Base-by-base conservation (phyloP, 2,113 vertebrate genomes). In the Urocitellus parryii region DNA sequence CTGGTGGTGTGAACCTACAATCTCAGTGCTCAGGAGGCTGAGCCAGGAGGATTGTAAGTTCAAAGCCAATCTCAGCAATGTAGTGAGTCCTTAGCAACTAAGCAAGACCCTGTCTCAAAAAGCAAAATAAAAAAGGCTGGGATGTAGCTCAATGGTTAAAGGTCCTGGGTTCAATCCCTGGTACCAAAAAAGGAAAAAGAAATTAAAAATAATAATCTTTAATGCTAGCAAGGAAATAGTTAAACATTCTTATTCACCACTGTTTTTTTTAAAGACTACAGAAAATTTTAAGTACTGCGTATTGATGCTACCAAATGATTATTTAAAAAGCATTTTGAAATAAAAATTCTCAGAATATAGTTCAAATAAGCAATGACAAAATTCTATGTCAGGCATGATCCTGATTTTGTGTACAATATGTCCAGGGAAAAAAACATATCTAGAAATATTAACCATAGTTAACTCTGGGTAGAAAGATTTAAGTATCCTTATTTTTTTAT, bases 301-400 rank as follows among this genome's bases (percentile, higher is more conserved):
- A 67, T 29, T 20, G 53, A 53, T 58, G 51, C 5, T 92, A 25
- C 58, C 48, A 88, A 80, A 58, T 56, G 24, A 42, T 32, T 81
- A 37, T 67, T 97, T 22, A n/a, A 77, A 92, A 90, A 83, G 39
- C 27, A 72, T 56, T 91, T 25, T 58, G 51, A 96, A 34, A 76
- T 39, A 85, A 95, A 97, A 91, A 42, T 65, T 20, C 13, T 76
- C 16, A 37, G 6, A 88, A 48, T 61, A 70, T 17, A 74, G n/a
- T 84, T 95, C 48, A 58, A 32, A 82, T 77, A 85, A 92, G 29
- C 7, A 80, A 82, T 68, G 76, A 85, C 29, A 74, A 61, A 91
- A 92, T 90, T 84, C 10, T 78, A 12, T 25, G 34, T 80, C 24
- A 68, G 58, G 5, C 22, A 89, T 67, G 58, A 73, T 42, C 42